Evolutionary conservation across 1,140 invertebrate genomes (phyloP).

Genomic region (Rhagoletis zephyria): DNA sequence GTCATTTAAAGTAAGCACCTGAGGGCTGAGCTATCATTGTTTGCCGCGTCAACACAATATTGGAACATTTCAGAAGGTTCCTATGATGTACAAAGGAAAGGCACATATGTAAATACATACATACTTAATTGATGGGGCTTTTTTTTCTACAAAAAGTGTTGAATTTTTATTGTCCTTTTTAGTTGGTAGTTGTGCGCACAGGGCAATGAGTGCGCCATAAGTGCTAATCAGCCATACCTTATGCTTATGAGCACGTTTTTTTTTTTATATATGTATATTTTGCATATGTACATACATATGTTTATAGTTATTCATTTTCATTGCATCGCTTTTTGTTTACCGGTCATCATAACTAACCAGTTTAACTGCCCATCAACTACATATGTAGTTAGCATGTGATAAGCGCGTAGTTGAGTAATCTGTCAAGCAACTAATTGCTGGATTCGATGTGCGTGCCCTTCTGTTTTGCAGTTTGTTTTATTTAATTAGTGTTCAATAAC

Average conservation of each 20-base stretch:
- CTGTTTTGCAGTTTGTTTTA: conserved; percentile 6
- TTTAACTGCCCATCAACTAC: background rate
- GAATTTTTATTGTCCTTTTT: too few relatives aligned
- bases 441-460: conserved; percentile 8
- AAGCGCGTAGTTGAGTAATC: background rate
- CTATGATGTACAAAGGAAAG: too few relatives aligned
- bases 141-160: too few relatives aligned
- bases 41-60: background rate
- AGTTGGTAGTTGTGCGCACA: too few relatives aligned
- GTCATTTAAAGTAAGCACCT: background rate
- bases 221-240: too few relatives aligned
- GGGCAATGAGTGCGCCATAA: too few relatives aligned
- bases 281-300: background rate
- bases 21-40: background rate
- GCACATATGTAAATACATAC: background rate
- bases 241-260: too few relatives aligned
- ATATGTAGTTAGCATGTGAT: background rate
- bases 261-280: too few relatives aligned
- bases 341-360: background rate
- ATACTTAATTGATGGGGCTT: background rate
- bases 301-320: background rate
- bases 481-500: conserved; percentile 49
- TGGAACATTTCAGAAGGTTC: background rate
- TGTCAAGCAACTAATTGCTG: background rate
- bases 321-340: background rate